Base-by-base conservation (phyloP, 2,113 vertebrate species). In the Reinhardtius hippoglossoides region DNA sequence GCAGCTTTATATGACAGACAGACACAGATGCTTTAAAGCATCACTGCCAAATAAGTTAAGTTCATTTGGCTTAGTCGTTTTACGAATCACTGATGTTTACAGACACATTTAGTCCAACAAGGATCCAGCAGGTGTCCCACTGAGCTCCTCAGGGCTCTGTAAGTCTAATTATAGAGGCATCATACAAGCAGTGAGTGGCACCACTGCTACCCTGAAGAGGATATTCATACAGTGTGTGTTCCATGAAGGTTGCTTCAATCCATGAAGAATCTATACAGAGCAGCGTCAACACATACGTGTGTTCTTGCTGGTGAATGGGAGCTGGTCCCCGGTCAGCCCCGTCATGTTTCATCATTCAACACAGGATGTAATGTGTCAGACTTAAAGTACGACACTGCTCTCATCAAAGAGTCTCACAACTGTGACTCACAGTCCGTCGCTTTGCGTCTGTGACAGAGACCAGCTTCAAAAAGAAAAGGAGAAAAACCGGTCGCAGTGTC, bases 401-500 rank as follows among this genome's bases (percentile, higher is more conserved):
- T 82, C 69, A 40, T 14, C 76, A 13, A 42, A 71, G 64, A 31
- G 31, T 31, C 31, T 31, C 31, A 31, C 31, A 31, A 7, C 31
- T 31, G 31, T 61, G 48, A 77, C 77, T 78, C 84, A 66, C 71
- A 56, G 69, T 50, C 37, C 9, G 5, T 86, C 80, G 75, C 67
- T 74, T 66, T 71, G 65, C 83, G 59, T 74, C 68, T 69, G 65
- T 83, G 59, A 81, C 74, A 86, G 59, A 74, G 83, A 80, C 80
- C 86, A 87, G 84, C 85, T 90, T 76, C 79, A 76, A 64, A 78
- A 69, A 57, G 23, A 12, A 23, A 70, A 62, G 54, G 48, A 74
- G 15, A 57, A 55, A 68, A 81, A 74, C 40, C 3, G 40, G 10
- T 42, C 9, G 2, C 40, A 66, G 62, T 35, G 20, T 69, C 61